These are phyloP conservation scores for Scaptomyza polygonia DNA, from an alignment of 2,888 invertebrate genomes.

Conservation along the genomic window DNA sequence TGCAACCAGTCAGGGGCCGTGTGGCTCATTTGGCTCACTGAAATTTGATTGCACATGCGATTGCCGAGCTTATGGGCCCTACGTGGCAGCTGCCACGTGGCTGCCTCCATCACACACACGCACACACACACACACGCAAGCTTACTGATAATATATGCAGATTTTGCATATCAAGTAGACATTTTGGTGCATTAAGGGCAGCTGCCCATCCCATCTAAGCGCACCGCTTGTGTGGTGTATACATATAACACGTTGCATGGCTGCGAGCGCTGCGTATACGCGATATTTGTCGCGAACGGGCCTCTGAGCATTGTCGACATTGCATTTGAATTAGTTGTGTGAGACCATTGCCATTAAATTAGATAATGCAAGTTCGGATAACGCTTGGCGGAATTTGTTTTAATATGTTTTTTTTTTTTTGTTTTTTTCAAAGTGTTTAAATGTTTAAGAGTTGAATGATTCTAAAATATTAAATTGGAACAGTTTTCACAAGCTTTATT, in stretches of 20 bases:
- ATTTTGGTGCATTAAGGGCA: conserved; percentile 64
- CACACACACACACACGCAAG: too few species aligned
- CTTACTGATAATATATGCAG: conserved; percentile 52
- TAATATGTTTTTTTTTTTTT: too few species aligned
- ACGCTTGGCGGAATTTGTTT: neutral
- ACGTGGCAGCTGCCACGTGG: conserved; percentile 35
- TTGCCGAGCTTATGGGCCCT: conserved; percentile 53
- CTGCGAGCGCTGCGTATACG: conserved; percentile 50
- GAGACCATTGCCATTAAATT: conserved; percentile 21
- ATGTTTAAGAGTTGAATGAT: too few species aligned
- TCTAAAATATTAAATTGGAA: too few species aligned
- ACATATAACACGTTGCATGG: neutral
- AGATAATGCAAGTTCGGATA: conserved; percentile 18
- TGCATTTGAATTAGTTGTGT: conserved; percentile 31
- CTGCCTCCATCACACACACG: conserved; percentile 1
- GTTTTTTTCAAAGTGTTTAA: too few species aligned
- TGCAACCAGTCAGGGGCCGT: conserved; percentile 15
- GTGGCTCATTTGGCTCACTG: conserved; percentile 65
- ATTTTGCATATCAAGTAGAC: conserved; percentile 57
- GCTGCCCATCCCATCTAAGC: neutral
- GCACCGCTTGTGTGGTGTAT: neutral
- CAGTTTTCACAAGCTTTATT: too few species aligned
- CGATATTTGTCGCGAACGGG: conserved; percentile 44
- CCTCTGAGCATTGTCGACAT: conserved; percentile 44
- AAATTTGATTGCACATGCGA: conserved; percentile 72